Percentiles rank a stretch among this genome's conserved stretches.
Conservation (phyloP, 2,888 invertebrate genomes). For the Trichacis sp. region DNA sequence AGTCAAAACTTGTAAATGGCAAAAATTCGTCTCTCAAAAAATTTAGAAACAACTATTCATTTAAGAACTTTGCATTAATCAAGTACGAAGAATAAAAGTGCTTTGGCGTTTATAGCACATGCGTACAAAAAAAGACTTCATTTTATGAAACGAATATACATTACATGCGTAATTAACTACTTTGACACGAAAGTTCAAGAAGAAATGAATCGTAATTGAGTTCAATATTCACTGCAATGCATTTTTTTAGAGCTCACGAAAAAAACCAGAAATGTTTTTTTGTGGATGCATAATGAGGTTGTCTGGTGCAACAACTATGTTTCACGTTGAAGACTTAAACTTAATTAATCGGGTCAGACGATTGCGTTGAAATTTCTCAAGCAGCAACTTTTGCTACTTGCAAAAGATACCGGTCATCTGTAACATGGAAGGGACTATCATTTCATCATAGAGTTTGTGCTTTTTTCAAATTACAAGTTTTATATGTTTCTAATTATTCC, state of each 20-base stretch:
- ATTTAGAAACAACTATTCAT: no score
- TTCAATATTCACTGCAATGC: slow-evolving; percentile 8
- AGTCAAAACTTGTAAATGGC: no score
- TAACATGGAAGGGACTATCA: slow-evolving; percentile 5
- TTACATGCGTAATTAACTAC: not conserved
- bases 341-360: slow-evolving; percentile 27
- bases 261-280: slow-evolving; percentile 3
- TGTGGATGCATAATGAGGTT: slow-evolving; percentile 2
- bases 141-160: not conserved
- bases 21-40: no score
- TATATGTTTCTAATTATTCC: slow-evolving; percentile 3
- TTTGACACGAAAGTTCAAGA: not conserved
- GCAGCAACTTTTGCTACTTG: slow-evolving; percentile 26
- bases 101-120: no score
- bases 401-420: slow-evolving; percentile 27
- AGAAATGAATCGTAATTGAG: not conserved
- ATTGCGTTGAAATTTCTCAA: slow-evolving; percentile 32
- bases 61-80: no score
- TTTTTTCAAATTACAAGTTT: slow-evolving; percentile 7
- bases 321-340: slow-evolving; percentile 17
- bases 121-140: no score
- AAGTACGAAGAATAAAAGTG: no score
- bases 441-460: slow-evolving; percentile 24
- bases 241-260: not conserved
- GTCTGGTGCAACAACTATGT: slow-evolving; percentile 21